Base-by-base conservation (phyloP, 92 coral and sea anemone genomes). In the Ricordea florida region DNA sequence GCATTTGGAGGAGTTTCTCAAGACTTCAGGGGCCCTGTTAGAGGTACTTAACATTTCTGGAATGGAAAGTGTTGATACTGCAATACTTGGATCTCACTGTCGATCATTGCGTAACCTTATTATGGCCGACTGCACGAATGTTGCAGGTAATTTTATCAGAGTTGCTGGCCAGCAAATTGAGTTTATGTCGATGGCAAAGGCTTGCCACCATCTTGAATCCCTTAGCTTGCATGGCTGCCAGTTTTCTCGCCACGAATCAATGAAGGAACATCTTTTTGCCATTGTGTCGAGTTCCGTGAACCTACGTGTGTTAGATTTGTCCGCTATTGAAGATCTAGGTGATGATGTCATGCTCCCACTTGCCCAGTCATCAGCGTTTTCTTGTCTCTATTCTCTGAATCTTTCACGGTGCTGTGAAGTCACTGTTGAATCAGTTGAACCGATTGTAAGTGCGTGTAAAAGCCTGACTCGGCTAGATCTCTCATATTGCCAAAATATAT, bases 391-490 rank as follows among this genome's bases (percentile, higher is more conserved):
- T 58, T 41, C 64, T 21, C 49, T 86, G 6, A 67, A 90, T 62
- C 76, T 90, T 45, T 90, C 92, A 25, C 29, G 59, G 24, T 86
- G 92, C 56, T n/a, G 70, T 34, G 79, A 70, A 40, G 45, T 90
- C 8, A 48, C 80, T 33, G 67, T 66, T 32, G 90, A 80, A 58
- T 62, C 81, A 27, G 60, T 76, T 15, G 32, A 47, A 11, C 21
- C 33, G 48, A 5, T 85, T 2, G 31, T 80, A 11, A 37, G 57
- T 25, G 55, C 41, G 40, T 89, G 88, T 43, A 50, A 63, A 57
- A 38, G 47, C 17, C 83, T 90, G n/a, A 15, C 63, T 15, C 51
- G 17, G 32, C 37, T 90, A 42, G 61, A 86, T 60, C 68, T 86
- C 22, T 61, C 76, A 17, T 83, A 82, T 24, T 90, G 96, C 55